A percentile compares a stretch with the other conserved stretches of the same genome.
phyloP scores from a whole-genome alignment of 2,797 vertebrate genomes.

The Hylomyscus alleni region DNA sequence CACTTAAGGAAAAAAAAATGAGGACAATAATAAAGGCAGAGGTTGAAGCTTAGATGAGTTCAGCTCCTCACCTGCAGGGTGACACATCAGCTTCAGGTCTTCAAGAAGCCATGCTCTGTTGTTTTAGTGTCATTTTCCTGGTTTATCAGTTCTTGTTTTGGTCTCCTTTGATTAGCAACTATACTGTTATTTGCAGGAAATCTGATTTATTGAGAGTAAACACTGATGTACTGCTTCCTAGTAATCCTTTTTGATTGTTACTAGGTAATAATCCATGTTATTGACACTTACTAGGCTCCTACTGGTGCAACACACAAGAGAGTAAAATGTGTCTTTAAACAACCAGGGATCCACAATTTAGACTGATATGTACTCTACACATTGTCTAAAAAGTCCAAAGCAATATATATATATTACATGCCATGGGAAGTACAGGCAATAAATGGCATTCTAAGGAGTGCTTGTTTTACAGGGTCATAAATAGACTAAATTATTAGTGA shows the following conservation, averaged over 20 bases:
- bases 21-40: neutral
- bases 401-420: neutral
- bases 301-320: neutral
- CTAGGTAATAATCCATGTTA: neutral
- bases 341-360: neutral
- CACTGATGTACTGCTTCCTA: neutral
- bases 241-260: neutral
- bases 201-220: neutral
- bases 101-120: neutral
- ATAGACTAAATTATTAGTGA: neutral
- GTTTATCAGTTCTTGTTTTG: neutral
- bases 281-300: neutral
- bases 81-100: neutral
- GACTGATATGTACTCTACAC: neutral
- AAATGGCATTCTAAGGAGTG: neutral
- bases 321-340: neutral
- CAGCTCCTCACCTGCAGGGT: neutral
- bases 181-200: neutral
- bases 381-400: neutral
- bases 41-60: neutral
- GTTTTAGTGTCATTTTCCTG: neutral
- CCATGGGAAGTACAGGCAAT: neutral
- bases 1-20: neutral
- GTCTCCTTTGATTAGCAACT: neutral
- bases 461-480: neutral